These are phyloP conservation scores for Anas bahamensis DNA, from an alignment of 2,797 vertebrate species.

Conservation along the genomic window DNA sequence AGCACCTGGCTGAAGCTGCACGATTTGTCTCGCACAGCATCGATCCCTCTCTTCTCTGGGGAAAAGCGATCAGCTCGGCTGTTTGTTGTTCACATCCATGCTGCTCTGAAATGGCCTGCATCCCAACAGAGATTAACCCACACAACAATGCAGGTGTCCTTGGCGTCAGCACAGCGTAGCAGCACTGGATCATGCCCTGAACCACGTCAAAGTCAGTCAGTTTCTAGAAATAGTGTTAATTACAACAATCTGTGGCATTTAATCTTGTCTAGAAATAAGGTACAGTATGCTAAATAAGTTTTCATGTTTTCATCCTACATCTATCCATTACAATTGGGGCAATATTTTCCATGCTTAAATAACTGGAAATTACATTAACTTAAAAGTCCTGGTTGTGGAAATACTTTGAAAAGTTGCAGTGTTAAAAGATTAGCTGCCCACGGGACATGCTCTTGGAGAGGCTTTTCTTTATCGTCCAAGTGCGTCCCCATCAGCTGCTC, in stretches of 20 bases:
- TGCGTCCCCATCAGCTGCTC: not conserved
- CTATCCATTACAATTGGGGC: not conserved
- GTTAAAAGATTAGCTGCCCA: not conserved
- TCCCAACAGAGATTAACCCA: not conserved
- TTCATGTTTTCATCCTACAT: not conserved
- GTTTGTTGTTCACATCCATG: fast-evolving
- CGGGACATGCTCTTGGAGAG: not conserved
- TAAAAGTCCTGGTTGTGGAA: not conserved
- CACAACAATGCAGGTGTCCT: not conserved
- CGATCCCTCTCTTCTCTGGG: fast-evolving
- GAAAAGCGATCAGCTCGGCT: not conserved
- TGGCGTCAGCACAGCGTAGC: not conserved
- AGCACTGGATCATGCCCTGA: not conserved
- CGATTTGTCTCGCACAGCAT: not conserved
- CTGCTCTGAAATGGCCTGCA: fast-evolving
- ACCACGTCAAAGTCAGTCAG: not conserved
- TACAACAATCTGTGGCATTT: not conserved
- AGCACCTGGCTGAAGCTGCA: not conserved
- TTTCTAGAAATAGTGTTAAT: not conserved
- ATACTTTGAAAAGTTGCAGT: not conserved
- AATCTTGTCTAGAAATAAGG: not conserved
- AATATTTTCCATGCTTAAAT: not conserved
- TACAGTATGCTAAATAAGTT: not conserved
- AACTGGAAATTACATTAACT: not conserved
- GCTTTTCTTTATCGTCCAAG: not conserved